Evolutionary conservation across 2,888 invertebrate genomes (phyloP).

Genomic region (Synanthedon myopaeformis): DNA sequence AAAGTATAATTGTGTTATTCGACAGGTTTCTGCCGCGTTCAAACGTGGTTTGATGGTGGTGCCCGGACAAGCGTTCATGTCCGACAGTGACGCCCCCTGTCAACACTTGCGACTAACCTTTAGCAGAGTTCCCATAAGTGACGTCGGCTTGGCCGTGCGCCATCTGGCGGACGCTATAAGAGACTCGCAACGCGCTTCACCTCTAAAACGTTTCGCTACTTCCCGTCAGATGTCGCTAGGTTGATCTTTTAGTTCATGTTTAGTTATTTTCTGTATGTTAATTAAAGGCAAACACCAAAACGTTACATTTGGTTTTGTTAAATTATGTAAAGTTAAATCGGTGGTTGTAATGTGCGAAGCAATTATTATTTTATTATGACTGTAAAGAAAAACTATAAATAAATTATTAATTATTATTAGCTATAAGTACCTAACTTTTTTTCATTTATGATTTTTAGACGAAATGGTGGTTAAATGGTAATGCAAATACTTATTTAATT

Average conservation of each 20-base stretch:
- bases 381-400: too few species aligned
- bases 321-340: too few species aligned
- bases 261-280: too few species aligned
- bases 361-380: too few species aligned
- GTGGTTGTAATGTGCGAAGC: too few species aligned
- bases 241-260: neutral
- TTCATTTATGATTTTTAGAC: too few species aligned
- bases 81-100: slow-evolving; percentile 72
- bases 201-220: slow-evolving; percentile 27
- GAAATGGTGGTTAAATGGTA: too few species aligned
- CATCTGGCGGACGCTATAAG: slow-evolving; percentile 71
- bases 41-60: slow-evolving; percentile 76
- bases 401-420: too few species aligned
- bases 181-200: slow-evolving; percentile 58
- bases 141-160: slow-evolving; percentile 74
- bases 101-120: slow-evolving; percentile 79
- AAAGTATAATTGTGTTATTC: neutral
- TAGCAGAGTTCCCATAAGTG: slow-evolving; percentile 73
- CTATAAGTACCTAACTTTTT: too few species aligned
- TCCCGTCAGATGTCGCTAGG: slow-evolving; percentile 23
- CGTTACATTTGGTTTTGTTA: too few species aligned
- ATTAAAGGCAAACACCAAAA: too few species aligned
- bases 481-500: too few species aligned
- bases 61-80: slow-evolving; percentile 81
- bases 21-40: slow-evolving; percentile 69